phyloP scores from a whole-genome alignment of 2,113 vertebrate species.

The Salvelinus namaycush region DNA sequence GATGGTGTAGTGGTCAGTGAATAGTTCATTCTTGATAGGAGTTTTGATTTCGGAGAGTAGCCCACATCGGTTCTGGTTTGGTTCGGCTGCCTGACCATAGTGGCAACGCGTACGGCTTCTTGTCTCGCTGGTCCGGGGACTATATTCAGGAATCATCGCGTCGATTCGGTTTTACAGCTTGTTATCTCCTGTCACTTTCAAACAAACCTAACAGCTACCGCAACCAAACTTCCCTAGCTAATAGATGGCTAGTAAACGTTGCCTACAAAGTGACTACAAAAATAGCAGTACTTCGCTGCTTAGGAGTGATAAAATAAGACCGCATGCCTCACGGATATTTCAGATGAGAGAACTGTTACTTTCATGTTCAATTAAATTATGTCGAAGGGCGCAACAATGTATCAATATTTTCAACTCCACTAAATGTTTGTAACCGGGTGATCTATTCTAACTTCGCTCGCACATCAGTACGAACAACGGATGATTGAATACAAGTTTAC shows the following conservation, averaged over 20 bases:
- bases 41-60: conserved; percentile 65
- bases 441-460: neutral
- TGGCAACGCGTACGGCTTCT: conserved; percentile 40
- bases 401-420: neutral
- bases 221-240: neutral
- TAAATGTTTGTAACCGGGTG: neutral
- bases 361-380: conserved; percentile 25
- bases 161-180: neutral
- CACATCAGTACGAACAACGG: neutral
- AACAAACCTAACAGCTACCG: neutral
- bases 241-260: neutral
- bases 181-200: neutral
- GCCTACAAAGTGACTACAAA: neutral
- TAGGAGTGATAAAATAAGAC: neutral
- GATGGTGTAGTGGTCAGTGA: conserved; percentile 70
- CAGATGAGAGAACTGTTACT: neutral
- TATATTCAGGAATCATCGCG: conserved; percentile 69
- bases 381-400: neutral
- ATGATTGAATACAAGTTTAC: neutral
- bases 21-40: conserved; percentile 59
- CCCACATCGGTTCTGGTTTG: conserved; percentile 53
- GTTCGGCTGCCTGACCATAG: conserved; percentile 31
- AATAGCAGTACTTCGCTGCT: neutral
- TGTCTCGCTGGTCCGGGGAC: conserved; percentile 42
- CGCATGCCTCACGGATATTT: conserved; percentile 17